These are phyloP conservation scores for Tokudaia muenninki DNA, from an alignment of 2,797 vertebrate genomes.

Conservation along the genomic window DNA sequence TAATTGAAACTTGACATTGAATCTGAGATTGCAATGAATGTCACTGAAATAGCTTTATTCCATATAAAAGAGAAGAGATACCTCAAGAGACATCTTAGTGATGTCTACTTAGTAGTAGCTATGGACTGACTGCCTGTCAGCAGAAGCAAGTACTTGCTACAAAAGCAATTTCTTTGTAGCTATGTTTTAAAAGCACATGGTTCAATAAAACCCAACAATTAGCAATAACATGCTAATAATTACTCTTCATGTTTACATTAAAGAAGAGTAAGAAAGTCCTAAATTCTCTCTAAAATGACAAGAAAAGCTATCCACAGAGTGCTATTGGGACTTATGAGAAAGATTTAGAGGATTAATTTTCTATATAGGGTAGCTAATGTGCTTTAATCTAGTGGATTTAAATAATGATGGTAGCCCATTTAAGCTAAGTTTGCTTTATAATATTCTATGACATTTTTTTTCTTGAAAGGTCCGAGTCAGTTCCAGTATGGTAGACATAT, in stretches of 20 bases:
- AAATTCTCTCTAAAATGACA: neutral
- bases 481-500: neutral
- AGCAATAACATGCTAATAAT: neutral
- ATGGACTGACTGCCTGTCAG: neutral
- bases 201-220: neutral
- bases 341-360: neutral
- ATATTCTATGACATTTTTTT: neutral
- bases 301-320: neutral
- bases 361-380: neutral
- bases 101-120: neutral
- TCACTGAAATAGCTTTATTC: slow-evolving; percentile 52
- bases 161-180: neutral
- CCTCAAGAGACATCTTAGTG: neutral
- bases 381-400: neutral
- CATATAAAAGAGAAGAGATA: neutral
- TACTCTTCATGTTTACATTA: neutral
- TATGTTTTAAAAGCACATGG: neutral
- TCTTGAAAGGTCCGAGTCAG: neutral
- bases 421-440: neutral
- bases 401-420: neutral
- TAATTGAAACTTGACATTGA: slow-evolving; percentile 64
- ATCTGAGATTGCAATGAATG: slow-evolving; percentile 43
- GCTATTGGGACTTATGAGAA: neutral
- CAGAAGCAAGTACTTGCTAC: neutral
- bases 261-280: neutral